These are phyloP conservation scores for Cryptophagus acutangulus DNA, from an alignment of 2,888 invertebrate species.

Conservation along the genomic window DNA sequence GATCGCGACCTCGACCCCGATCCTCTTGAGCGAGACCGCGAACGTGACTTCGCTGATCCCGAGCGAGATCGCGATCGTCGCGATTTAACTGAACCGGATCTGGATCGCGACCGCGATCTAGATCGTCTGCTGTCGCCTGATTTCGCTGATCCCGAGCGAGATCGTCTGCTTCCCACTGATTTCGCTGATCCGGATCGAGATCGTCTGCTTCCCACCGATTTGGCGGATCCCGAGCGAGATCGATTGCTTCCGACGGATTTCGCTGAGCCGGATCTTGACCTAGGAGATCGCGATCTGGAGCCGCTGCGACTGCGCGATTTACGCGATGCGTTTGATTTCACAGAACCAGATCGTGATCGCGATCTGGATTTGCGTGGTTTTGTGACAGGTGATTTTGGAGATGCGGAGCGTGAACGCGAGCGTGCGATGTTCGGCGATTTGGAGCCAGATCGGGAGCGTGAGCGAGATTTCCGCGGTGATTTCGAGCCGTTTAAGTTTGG, in stretches of 20 bases:
- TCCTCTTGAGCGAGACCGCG: constrained; percentile 20
- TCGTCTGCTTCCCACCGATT: constrained; percentile 19
- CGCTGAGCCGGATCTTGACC: constrained; percentile 30
- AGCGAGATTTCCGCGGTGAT: constrained; percentile 16
- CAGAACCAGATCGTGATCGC: constrained; percentile 25
- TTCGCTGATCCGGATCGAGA: constrained; percentile 34
- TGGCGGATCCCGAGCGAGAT: constrained; percentile 15
- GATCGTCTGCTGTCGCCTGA: constrained; percentile 29
- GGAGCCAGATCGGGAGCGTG: constrained; percentile 31
- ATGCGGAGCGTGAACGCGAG: too few relatives aligned
- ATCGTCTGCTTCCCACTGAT: constrained; percentile 23
- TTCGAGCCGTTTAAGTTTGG: too few relatives aligned
- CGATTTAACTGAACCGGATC: constrained; percentile 24
- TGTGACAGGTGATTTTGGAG: too few relatives aligned
- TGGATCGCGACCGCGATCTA: constrained; percentile 39
- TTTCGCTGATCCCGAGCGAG: constrained; percentile 10
- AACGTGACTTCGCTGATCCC: constrained; percentile 18
- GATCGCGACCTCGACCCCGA: constrained; percentile 35
- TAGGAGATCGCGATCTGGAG: constrained; percentile 26
- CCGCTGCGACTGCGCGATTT: constrained; percentile 22
- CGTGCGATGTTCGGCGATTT: too few relatives aligned
- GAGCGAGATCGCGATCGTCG: constrained; percentile 14
- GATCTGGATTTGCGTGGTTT: too few relatives aligned
- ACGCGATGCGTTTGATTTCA: too few relatives aligned
- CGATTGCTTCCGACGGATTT: neutral